phyloP scores from a whole-genome alignment of 2,113 vertebrate species.

The Agapornis roseicollis region DNA sequence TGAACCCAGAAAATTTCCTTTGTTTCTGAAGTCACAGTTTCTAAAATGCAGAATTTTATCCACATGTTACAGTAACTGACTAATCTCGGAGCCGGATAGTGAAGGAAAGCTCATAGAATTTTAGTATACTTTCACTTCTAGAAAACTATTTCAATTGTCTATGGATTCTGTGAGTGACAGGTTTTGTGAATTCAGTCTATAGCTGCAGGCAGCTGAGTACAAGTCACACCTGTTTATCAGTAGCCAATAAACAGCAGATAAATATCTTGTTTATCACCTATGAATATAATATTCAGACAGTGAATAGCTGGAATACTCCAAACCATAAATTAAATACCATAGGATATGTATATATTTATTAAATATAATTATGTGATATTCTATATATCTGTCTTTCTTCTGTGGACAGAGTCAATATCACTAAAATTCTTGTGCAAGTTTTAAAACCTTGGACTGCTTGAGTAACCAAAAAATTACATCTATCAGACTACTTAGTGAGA shows the following conservation, averaged over 20 bases:
- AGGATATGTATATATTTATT: neutral
- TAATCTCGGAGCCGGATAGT: neutral
- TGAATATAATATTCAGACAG: neutral
- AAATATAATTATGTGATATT: neutral
- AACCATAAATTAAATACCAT: neutral
- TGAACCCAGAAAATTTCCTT: neutral
- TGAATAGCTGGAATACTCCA: neutral
- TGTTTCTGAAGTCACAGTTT: neutral
- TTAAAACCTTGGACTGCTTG: neutral
- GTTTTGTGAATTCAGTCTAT: neutral
- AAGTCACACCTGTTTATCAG: neutral
- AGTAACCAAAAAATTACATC: neutral
- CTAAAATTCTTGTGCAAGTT: neutral
- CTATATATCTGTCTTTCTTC: neutral
- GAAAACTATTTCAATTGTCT: neutral
- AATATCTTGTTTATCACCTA: neutral
- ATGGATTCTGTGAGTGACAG: neutral
- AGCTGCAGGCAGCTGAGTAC: neutral
- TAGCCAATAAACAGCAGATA: neutral
- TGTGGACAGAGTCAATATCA: neutral
- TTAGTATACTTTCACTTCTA: neutral
- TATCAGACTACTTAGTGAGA: neutral
- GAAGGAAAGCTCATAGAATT: neutral
- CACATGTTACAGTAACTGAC: neutral
- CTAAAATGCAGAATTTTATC: neutral